A percentile compares a stretch with the other conserved stretches of the same genome.
These are phyloP conservation scores for Bugula neritina DNA, from an alignment of 2,888 invertebrate species.

Conservation along the genomic window DNA sequence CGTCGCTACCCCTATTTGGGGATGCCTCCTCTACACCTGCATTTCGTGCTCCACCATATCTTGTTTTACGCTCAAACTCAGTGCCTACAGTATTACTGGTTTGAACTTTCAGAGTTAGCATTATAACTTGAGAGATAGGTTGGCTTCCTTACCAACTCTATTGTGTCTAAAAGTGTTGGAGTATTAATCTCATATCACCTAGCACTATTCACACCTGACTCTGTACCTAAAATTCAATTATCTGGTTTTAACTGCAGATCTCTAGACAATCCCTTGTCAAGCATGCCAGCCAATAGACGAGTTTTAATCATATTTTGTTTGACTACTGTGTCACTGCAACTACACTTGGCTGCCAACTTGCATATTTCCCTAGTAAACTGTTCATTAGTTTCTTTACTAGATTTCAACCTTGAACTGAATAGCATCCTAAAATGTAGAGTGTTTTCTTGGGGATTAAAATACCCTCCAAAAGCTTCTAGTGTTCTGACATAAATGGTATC, in stretches of 20 bases:
- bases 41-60: no score
- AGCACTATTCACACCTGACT: neutral
- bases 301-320: constrained; percentile 16
- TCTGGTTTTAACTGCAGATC: constrained; percentile 4
- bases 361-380: neutral
- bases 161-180: no score
- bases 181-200: no score
- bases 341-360: constrained; percentile 1
- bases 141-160: no score
- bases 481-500: constrained; percentile 7
- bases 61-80: no score
- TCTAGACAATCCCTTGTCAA: neutral
- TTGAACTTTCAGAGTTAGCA: no score
- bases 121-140: no score
- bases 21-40: no score
- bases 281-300: constrained; percentile 13
- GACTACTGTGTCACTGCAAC: constrained; percentile 1
- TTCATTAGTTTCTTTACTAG: constrained; percentile 6
- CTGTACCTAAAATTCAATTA: neutral
- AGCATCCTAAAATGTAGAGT: constrained; percentile 2
- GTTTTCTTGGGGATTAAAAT: constrained; percentile 15
- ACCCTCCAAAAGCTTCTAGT: neutral
- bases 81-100: no score
- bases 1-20: no score
- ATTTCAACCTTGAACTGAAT: neutral